Base-by-base conservation (phyloP, 1,140 invertebrate genomes). In the Bicyclus anynana region DNA sequence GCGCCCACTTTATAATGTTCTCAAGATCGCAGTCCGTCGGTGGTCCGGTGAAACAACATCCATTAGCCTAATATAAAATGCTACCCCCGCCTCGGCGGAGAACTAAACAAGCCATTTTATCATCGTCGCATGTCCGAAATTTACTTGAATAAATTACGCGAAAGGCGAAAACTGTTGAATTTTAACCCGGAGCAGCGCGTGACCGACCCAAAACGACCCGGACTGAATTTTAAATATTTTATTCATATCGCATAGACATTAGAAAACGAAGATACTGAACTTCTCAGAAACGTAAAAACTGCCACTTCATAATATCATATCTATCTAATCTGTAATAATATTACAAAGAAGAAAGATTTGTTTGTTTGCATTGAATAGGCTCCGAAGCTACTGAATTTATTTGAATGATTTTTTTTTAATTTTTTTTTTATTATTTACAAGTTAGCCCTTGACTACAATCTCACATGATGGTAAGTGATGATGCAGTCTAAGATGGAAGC, bases 131-230 rank as follows among this genome's bases (percentile, higher is more conserved):
- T 71, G 74, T 79, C 70, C 72, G 53, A 79, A 79, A 76, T 79
- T 72, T 69, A 77, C 67, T 79, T 74, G 77, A 79, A 82, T 82
- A 82, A 77, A 80, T 82, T 80, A 80, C 54, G 58, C 57, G 51
- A 74, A 72, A 77, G 64, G 77, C 65, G 67, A 65, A 71, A 76
- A 77, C 71, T 76, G 74, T 73, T 80, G 74, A 78, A 80, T 82
- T 80, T 82, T 80, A 80, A 82, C 79, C 71, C 73, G 63, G 65
- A 65, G 61, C 67, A 42, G 73, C 61, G 68, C 78, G 78, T 81
- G 76, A 72, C 76, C 61, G 70, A 40, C 60, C 62, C 52, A 16
- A 61, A 47, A 47, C 53, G 20, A 53, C 51, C 51, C 53, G 47
- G 46, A 53, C 60, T 61, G 75, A 74, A 78, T 78, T 73, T 80